Conservation (phyloP, 2,888 invertebrate species). For the Melipona beecheii region DNA sequence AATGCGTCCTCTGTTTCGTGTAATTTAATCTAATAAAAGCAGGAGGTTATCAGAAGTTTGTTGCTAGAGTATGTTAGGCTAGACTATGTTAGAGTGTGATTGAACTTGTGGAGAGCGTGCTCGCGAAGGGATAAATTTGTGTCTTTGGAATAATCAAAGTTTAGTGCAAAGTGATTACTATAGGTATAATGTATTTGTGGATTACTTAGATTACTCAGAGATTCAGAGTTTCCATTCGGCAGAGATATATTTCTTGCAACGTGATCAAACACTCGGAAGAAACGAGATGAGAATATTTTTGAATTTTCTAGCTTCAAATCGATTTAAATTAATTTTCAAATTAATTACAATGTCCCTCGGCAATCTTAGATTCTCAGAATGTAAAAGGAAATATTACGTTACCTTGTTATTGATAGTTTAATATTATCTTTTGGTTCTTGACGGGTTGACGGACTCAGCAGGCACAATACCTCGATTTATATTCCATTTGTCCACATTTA, state of each 20-base stretch:
- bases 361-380: no score
- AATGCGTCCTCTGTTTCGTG: background rate
- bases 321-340: background rate
- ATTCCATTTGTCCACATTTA: background rate
- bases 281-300: background rate
- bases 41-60: slow-evolving; percentile 1
- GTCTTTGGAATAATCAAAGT: background rate
- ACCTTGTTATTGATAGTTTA: no score
- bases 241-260: background rate
- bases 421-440: no score
- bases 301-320: background rate
- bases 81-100: background rate
- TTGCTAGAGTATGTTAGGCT: background rate
- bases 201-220: background rate
- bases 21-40: background rate
- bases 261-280: background rate
- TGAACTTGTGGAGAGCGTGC: background rate
- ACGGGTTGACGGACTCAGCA: background rate
- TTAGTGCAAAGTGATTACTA: background rate
- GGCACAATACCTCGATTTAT: background rate
- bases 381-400: no score
- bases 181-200: background rate
- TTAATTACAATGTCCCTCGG: no score
- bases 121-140: background rate
- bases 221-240: background rate